Evolutionary conservation across 2,797 vertebrate species (phyloP).

Genomic region (Adrianichthys oophorus): DNA sequence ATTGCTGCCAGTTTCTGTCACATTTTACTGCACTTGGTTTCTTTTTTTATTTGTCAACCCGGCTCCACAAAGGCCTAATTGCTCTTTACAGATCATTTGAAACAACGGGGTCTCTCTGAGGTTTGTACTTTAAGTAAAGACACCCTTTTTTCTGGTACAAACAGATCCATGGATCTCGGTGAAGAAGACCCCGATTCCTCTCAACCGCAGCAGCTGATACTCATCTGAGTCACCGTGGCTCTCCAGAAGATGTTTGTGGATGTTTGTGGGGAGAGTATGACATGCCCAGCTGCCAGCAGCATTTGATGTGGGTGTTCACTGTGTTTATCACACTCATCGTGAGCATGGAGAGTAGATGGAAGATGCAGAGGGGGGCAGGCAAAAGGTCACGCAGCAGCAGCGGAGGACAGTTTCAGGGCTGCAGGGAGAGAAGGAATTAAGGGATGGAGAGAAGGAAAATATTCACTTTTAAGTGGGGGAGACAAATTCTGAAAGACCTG

Average conservation of each 20-base stretch:
- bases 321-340: conserved; percentile 21
- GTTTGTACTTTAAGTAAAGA: conserved; percentile 25
- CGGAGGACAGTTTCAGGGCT: conserved; percentile 14
- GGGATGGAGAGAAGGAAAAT: background rate
- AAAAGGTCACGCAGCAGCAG: conserved; percentile 20
- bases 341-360: conserved; percentile 19
- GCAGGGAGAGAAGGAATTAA: background rate
- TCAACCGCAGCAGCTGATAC: conserved; percentile 33
- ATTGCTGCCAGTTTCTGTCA: conserved; percentile 60
- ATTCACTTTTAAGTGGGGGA: background rate
- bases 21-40: conserved; percentile 60
- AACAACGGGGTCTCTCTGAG: conserved; percentile 36
- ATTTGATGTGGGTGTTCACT: conserved; percentile 16
- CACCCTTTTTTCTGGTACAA: conserved; percentile 30
- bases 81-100: conserved; percentile 37
- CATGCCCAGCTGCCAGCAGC: conserved; percentile 11
- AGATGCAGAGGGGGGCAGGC: conserved; percentile 4
- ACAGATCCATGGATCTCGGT: conserved; percentile 56
- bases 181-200: conserved; percentile 35
- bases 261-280: conserved; percentile 3
- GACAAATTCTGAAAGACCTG: background rate
- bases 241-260: conserved; percentile 7
- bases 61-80: conserved; percentile 49
- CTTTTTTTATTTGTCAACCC: conserved; percentile 41
- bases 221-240: conserved; percentile 38